Evolutionary conservation across 64 coral and sea anemone species (phyloP).

Genomic region (Pachyseris speciosa): DNA sequence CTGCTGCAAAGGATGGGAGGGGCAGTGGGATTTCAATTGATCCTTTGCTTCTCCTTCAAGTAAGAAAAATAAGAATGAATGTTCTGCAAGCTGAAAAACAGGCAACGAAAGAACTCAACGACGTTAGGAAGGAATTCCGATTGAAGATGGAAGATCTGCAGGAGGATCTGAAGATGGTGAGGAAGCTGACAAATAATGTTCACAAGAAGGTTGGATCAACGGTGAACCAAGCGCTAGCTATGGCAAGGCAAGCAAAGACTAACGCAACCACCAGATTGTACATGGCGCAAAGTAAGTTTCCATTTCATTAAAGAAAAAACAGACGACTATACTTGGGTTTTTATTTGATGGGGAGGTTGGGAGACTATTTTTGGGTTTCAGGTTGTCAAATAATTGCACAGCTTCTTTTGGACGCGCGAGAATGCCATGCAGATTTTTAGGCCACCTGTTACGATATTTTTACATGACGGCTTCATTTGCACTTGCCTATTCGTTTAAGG

Average conservation of each 20-base stretch:
- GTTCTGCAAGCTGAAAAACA: constrained; percentile 55
- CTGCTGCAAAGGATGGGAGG: neutral
- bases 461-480: too few relatives aligned
- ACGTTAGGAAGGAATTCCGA: constrained; percentile 35
- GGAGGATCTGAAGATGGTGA: constrained; percentile 35
- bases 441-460: too few relatives aligned
- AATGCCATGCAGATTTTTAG: too few relatives aligned
- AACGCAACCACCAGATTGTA: constrained; percentile 24
- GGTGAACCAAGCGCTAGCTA: constrained; percentile 19
- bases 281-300: constrained; percentile 62
- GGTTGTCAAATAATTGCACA: too few relatives aligned
- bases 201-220: constrained; percentile 31
- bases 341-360: too few relatives aligned
- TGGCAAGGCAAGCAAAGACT: constrained; percentile 27
- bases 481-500: too few relatives aligned
- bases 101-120: constrained; percentile 35
- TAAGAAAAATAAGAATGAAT: constrained; percentile 40
- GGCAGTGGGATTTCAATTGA: neutral
- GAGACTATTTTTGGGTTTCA: too few relatives aligned
- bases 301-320: neutral
- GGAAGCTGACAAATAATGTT: constrained; percentile 12
- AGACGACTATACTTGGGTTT: neutral
- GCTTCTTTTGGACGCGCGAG: too few relatives aligned
- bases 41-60: neutral
- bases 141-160: constrained; percentile 37